Evolutionary conservation across 2,113 vertebrate species (phyloP).

Genomic region (Sardina pilchardus): DNA sequence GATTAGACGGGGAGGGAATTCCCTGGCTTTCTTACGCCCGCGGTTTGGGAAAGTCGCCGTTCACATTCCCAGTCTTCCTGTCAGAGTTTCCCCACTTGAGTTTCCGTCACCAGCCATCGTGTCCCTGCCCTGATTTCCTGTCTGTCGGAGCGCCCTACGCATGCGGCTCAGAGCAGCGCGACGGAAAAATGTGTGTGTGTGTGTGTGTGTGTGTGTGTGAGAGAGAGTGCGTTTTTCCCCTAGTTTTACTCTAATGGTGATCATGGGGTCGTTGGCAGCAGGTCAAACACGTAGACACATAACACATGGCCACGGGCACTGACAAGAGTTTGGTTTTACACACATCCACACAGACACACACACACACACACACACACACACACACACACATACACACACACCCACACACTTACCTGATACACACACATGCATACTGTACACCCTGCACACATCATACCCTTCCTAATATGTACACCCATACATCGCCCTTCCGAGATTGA

Average conservation of each 20-base stretch:
- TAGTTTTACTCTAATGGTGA: background rate
- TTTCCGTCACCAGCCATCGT: background rate
- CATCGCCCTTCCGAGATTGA: background rate
- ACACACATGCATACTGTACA: background rate
- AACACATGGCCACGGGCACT: background rate
- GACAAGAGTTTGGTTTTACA: background rate
- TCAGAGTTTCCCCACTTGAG: constrained; percentile 38
- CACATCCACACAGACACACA: background rate
- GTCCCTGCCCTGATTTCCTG: constrained; percentile 14
- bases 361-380: background rate
- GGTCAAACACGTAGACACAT: constrained; percentile 2
- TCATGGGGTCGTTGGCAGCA: background rate
- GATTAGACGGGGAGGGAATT: constrained; percentile 54
- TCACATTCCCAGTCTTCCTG: constrained; percentile 43
- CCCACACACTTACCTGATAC: background rate
- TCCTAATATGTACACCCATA: background rate
- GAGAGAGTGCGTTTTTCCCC: background rate
- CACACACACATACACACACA: background rate
- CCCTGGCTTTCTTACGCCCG: constrained; percentile 44
- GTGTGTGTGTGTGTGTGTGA: background rate
- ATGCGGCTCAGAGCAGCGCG: background rate
- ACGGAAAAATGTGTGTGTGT: background rate
- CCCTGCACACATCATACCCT: background rate
- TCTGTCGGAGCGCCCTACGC: background rate
- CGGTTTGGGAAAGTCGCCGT: constrained; percentile 18